Evolutionary conservation across 35 echinoderm and acorn worm genomes (phyloP).

Genomic region (Lytechinus pictus): DNA sequence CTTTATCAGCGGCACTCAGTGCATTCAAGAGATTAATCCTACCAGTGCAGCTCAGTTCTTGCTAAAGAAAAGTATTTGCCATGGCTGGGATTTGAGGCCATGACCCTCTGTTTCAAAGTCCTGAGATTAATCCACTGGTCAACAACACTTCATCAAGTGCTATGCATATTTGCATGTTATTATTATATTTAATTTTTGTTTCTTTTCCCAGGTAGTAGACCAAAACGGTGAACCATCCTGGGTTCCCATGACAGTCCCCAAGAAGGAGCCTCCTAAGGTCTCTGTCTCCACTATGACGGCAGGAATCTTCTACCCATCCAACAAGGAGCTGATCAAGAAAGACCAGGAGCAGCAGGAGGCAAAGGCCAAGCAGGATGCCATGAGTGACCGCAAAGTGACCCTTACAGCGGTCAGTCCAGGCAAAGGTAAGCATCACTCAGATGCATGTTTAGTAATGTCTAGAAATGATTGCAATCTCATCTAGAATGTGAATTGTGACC

Average conservation of each 20-base stretch:
- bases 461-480: too few species aligned
- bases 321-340: slow-evolving; percentile 71
- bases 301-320: slow-evolving; percentile 91
- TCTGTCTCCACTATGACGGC: slow-evolving; percentile 81
- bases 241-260: slow-evolving; percentile 95
- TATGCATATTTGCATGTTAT: too few species aligned
- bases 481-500: too few species aligned
- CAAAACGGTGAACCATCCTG: slow-evolving; percentile 71
- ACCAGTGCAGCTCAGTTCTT: too few species aligned
- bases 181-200: too few species aligned
- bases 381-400: slow-evolving; percentile 88
- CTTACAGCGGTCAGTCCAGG: slow-evolving; percentile 95
- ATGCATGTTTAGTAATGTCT: not conserved
- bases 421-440: slow-evolving; percentile 73
- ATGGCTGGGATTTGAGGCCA: too few species aligned
- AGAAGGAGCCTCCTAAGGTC: slow-evolving; percentile 55
- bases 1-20: too few species aligned
- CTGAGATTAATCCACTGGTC: too few species aligned
- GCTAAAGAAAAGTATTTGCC: too few species aligned
- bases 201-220: slow-evolving; percentile 63
- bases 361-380: slow-evolving; percentile 54
- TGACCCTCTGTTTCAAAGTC: too few species aligned
- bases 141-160: too few species aligned
- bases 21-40: too few species aligned
- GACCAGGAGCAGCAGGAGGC: slow-evolving; percentile 67